Conservation (phyloP, 2,113 vertebrate species). For the Junco hyemalis region DNA sequence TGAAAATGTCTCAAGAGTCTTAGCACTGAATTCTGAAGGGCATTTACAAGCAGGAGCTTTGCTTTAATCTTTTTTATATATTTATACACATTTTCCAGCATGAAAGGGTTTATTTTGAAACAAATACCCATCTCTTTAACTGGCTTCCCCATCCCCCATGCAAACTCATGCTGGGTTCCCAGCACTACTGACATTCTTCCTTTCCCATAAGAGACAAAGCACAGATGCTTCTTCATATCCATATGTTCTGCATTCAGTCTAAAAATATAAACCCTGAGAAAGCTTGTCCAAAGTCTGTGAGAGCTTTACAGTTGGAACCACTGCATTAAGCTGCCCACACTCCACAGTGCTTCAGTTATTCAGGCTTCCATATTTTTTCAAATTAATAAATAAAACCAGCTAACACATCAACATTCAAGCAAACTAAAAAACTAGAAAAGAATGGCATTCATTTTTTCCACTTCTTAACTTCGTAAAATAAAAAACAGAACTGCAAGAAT, state of each 20-base stretch:
- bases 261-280: constrained; percentile 6
- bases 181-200: background rate
- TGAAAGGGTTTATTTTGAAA: background rate
- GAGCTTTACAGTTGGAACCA: background rate
- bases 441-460: background rate
- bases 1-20: background rate
- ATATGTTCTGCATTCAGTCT: background rate
- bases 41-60: background rate
- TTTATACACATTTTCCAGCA: background rate
- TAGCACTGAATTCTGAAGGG: background rate
- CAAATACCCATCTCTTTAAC: background rate
- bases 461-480: background rate
- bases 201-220: background rate
- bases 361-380: background rate
- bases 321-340: background rate
- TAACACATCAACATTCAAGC: background rate
- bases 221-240: background rate
- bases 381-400: background rate
- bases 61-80: background rate
- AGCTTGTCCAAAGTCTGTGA: background rate
- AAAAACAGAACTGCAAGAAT: background rate
- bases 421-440: background rate
- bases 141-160: background rate
- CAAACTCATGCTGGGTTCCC: background rate
- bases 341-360: background rate